These are phyloP conservation scores for Caenorhabditis japonica DNA, from an alignment of 2,888 invertebrate genomes.

Conservation along the genomic window DNA sequence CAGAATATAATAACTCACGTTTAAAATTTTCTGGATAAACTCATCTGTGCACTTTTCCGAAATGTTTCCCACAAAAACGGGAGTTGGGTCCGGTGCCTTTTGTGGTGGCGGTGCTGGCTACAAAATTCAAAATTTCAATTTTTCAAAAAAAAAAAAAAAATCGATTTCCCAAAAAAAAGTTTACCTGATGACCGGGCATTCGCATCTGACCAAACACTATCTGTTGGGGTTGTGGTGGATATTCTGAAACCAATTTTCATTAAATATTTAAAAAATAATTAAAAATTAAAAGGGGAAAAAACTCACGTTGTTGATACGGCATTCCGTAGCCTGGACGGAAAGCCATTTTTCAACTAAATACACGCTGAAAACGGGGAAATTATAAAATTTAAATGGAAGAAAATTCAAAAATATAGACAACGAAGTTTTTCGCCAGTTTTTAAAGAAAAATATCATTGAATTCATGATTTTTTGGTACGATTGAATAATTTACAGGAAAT, in stretches of 20 bases:
- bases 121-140: not conserved
- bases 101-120: not conserved
- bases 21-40: conserved; percentile 91
- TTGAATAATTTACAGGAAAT: too few species aligned
- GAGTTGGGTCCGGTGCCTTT: conserved; percentile 81
- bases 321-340: conserved; percentile 51
- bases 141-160: not conserved
- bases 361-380: too few species aligned
- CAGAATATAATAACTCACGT: conserved; percentile 78
- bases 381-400: too few species aligned
- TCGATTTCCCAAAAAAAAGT: not conserved
- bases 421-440: too few species aligned
- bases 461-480: too few species aligned
- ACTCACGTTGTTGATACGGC: conserved; percentile 45
- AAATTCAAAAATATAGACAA: too few species aligned
- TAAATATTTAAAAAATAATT: conserved; percentile 3
- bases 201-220: conserved; percentile 53
- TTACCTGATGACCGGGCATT: conserved; percentile 42
- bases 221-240: conserved; percentile 37
- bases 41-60: conserved; percentile 93
- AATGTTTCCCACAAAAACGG: conserved; percentile 97
- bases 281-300: conserved; percentile 11
- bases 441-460: too few species aligned
- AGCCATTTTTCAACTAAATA: conserved; percentile 49
- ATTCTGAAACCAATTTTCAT: conserved; percentile 17